Percentiles rank a stretch among this genome's conserved stretches.
These are phyloP conservation scores for Cyprinus carpio DNA, from an alignment of 2,113 vertebrate genomes.

Conservation along the genomic window DNA sequence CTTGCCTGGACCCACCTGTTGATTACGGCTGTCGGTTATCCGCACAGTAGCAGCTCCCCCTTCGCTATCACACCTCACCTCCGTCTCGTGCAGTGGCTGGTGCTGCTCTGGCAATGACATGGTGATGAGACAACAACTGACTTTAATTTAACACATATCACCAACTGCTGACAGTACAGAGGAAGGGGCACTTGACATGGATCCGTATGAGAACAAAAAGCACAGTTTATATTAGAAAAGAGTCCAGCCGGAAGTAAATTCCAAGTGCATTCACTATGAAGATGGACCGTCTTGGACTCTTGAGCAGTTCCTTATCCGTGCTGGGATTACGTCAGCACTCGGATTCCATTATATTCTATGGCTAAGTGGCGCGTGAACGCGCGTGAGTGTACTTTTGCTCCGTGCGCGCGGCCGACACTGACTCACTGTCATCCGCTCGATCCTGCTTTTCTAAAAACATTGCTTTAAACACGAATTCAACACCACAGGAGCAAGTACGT, in stretches of 20 bases:
- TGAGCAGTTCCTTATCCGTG: slow-evolving; percentile 72
- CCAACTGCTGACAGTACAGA: background rate
- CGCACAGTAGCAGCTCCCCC: slow-evolving; percentile 85
- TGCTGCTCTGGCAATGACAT: slow-evolving; percentile 91
- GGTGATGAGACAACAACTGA: slow-evolving; percentile 54
- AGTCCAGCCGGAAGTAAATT: slow-evolving; percentile 61
- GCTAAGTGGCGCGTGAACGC: slow-evolving; percentile 60
- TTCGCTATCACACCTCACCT: slow-evolving; percentile 90
- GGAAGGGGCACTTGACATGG: background rate
- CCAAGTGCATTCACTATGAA: slow-evolving; percentile 62
- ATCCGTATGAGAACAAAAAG: background rate
- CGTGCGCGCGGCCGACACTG: slow-evolving; percentile 59
- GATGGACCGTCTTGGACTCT: slow-evolving; percentile 69
- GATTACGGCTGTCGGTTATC: slow-evolving; percentile 74
- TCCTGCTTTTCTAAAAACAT: slow-evolving; percentile 49
- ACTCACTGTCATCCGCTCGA: slow-evolving; percentile 59
- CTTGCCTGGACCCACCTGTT: slow-evolving; percentile 50
- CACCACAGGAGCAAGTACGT: background rate
- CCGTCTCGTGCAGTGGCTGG: slow-evolving; percentile 85
- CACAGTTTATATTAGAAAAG: slow-evolving; percentile 49
- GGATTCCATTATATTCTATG: slow-evolving; percentile 64
- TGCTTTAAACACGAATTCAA: background rate
- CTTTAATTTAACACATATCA: slow-evolving; percentile 59
- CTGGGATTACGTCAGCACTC: slow-evolving; percentile 72
- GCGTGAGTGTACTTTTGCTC: slow-evolving; percentile 59